Base-by-base conservation (phyloP, 2,113 vertebrate genomes). In the Callipepla californica region DNA sequence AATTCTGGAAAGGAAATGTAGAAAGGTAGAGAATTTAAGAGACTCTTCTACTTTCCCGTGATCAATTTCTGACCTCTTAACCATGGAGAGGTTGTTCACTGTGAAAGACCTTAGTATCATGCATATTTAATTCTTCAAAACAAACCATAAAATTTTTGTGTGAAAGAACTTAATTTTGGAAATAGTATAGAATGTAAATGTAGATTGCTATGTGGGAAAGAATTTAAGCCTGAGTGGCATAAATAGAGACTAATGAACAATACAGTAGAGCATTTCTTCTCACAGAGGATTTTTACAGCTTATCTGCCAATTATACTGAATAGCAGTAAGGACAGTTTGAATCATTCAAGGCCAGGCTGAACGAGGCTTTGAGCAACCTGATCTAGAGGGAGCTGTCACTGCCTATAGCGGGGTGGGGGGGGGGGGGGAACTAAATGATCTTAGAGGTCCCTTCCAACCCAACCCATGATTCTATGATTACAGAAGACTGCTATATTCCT, bases 141-240 rank as follows among this genome's bases (percentile, higher is more conserved):
- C 11, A 78, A 34, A 21, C 12, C 84, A 21, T 58, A 63, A 72
- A 87, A 90, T 77, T 93, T 26, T 25, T 72, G 47, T 47, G 7
- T 4, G 7, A 6, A 21, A 80, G 19, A 95, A 88, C 87, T 75
- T 82, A 25, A 59, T 55, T 87, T 30, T 63, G 21, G 45, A 84
- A 91, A 94, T 58, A 83, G 38, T 51, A 44, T 53, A 30, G 32
- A 69, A 59, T n/a, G 22, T 38, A 88, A 92, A 82, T 75, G 44
- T 19, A 89, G 61, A 50, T 58, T 70, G 61, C 78, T 79, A 18
- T 34, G 66, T 16, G 89, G 68, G 22, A 76, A 76, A 68, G 53
- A 59, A 86, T 76, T 95, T 92, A 84, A 85, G 38, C 69, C 68
- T 91, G 86, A 95, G 73, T 85, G 84, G 44, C 80, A 79, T 66